These are phyloP conservation scores for Dasyprocta punctata DNA, from an alignment of 2,113 vertebrate species.

Conservation along the genomic window DNA sequence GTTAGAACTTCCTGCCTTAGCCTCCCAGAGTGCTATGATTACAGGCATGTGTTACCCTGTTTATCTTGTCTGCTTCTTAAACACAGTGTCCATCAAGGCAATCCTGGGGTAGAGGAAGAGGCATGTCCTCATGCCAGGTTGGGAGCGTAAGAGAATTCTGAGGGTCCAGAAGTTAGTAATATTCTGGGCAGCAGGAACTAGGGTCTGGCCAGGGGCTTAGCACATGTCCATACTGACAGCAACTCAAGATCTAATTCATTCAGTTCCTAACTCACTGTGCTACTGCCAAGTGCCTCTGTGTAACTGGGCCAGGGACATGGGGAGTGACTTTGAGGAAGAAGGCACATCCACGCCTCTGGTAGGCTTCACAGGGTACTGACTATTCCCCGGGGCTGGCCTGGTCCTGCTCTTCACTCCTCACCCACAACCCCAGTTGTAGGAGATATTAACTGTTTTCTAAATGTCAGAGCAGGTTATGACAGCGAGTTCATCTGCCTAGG, in stretches of 20 bases:
- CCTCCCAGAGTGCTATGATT: neutral
- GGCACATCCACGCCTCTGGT: fast-evolving
- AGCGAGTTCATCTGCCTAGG: neutral
- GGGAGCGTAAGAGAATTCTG: neutral
- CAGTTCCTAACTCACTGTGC: neutral
- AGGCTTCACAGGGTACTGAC: neutral
- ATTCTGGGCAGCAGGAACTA: neutral
- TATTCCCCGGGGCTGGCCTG: neutral
- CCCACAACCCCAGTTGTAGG: neutral
- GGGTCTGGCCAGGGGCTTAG: too few species aligned
- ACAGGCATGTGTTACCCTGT: neutral
- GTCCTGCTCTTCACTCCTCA: neutral
- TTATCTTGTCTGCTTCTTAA: neutral
- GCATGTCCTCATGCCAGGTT: neutral
- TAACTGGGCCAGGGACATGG: neutral
- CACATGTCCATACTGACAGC: neutral
- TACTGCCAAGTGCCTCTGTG: neutral
- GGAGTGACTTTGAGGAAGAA: fast-evolving
- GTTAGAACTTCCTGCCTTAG: neutral
- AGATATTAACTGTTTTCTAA: neutral
- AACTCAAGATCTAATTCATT: neutral
- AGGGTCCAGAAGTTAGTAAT: neutral
- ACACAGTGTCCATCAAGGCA: neutral
- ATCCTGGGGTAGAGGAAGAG: neutral
- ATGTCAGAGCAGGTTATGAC: neutral